Percentiles rank a stretch among this genome's conserved stretches.
Evolutionary conservation across 2,888 invertebrate genomes (phyloP).

Genomic region (Zele albiditarsus): DNA sequence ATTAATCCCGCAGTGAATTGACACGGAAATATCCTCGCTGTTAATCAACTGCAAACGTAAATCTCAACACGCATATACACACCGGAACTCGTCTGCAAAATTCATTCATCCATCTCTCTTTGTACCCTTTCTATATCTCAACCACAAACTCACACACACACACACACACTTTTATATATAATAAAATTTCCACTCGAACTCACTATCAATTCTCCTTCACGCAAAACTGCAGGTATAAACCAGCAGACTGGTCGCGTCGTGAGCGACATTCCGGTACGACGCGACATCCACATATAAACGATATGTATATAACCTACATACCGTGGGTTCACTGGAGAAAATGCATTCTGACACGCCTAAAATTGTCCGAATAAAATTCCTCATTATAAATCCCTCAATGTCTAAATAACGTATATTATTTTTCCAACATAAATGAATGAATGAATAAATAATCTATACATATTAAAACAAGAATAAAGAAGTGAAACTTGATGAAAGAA

Average conservation of each 20-base stretch:
- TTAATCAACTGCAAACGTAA: slow-evolving; percentile 9
- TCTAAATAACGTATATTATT: not conserved
- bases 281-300: slow-evolving; percentile 19
- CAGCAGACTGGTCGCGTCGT: slow-evolving; percentile 33
- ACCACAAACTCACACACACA: too few relatives aligned
- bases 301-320: slow-evolving; percentile 42
- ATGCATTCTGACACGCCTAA: slow-evolving; percentile 37
- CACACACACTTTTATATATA: too few relatives aligned
- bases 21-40: slow-evolving; percentile 30
- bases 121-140: not conserved
- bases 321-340: slow-evolving; percentile 40
- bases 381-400: not conserved
- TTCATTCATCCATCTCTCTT: not conserved
- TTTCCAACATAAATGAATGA: not conserved
- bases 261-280: slow-evolving; percentile 40
- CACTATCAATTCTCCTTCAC: not conserved
- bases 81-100: slow-evolving; percentile 27
- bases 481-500: not conserved
- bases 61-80: slow-evolving; percentile 9
- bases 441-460: not conserved
- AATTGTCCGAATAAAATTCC: slow-evolving; percentile 18
- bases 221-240: slow-evolving; percentile 2
- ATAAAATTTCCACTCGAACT: slow-evolving; percentile 6
- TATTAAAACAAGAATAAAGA: not conserved
- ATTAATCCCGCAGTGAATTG: slow-evolving; percentile 5